A percentile compares a stretch with the other conserved stretches of the same genome.
phyloP scores from a whole-genome alignment of 2,113 vertebrate genomes.

The Clarias magur region DNA sequence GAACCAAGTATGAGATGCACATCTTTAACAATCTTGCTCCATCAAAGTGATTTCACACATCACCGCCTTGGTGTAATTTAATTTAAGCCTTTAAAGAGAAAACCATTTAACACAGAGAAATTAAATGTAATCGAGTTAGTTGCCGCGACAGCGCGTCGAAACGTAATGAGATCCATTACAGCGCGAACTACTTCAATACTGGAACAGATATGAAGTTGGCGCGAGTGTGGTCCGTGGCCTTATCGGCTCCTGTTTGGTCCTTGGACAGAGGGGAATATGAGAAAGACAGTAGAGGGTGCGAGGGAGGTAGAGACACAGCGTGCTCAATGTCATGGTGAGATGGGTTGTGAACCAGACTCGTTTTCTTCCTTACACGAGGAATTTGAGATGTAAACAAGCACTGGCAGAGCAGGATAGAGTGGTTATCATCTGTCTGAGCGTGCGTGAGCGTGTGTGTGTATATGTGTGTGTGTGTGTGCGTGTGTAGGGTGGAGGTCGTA shows the following conservation, averaged over 20 bases:
- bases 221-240: not conserved
- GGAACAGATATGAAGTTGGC: slow-evolving; percentile 26
- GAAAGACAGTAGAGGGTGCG: slow-evolving; percentile 12
- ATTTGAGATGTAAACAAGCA: slow-evolving; percentile 46
- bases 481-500: not conserved
- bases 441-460: slow-evolving; percentile 16
- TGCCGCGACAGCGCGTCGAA: slow-evolving; percentile 41
- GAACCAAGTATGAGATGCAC: not conserved
- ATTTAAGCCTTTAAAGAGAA: slow-evolving; percentile 46
- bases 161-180: slow-evolving; percentile 50
- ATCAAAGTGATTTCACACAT: slow-evolving; percentile 49
- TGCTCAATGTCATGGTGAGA: slow-evolving; percentile 5
- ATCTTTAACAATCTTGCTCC: slow-evolving; percentile 11
- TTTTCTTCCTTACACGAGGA: slow-evolving; percentile 29
- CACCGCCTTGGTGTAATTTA: slow-evolving; percentile 50
- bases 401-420: slow-evolving; percentile 23
- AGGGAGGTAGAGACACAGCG: slow-evolving; percentile 4
- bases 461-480: slow-evolving; percentile 19
- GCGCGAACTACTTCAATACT: slow-evolving; percentile 16
- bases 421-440: slow-evolving; percentile 24
- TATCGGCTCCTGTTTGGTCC: slow-evolving; percentile 35
- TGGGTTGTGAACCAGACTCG: not conserved
- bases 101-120: slow-evolving; percentile 46
- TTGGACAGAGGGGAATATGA: slow-evolving; percentile 16
- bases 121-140: slow-evolving; percentile 51